Evolutionary conservation across 2,888 invertebrate genomes (phyloP), one percentile per base, ranked within the genome.

Genomic region (Caenorhabditis panamensis): DNA sequence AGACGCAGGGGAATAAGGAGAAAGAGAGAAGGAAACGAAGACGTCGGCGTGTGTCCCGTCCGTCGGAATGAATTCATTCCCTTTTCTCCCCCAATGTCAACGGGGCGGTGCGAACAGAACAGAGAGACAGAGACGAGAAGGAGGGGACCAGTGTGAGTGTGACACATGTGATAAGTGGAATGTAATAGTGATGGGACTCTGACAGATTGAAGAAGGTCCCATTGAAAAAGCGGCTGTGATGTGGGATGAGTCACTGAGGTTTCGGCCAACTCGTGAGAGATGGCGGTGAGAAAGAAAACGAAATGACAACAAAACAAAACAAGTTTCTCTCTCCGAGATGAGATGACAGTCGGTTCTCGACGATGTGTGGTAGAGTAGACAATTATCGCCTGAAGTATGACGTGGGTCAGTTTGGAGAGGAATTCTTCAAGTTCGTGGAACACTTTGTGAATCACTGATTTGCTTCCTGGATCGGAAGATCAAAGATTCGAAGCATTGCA

Each of bases 281-380:
- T 36, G 24, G 20, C 44, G 36, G 41, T 31, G 54, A 47, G 51
- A 63, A 47, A 67, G 51, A 66, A 58, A 56, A 13, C 41, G 58
- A 51, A 47, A 54, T 56, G 51, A 53, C 51, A 24, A 53, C 22
- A 37, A 24, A 36, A 64, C 31, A 49, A 68, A 68, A 68, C 68
- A 68, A 58, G 68, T 68, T 67, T 28, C 56, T 44, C 41, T 9
- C 16, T 16, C 13, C 31, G 31, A 31, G n/a, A n/a, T n/a, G n/a
- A n/a, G n/a, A n/a, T n/a, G 31, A 31, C 31, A 9, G 26, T 9
- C 18, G n/a, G 28, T 49, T 37, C 31, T 56, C 49, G 36, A 31
- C 18, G 18, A 28, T 16, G n/a, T n/a, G n/a, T n/a, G n/a, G n/a
- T n/a, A n/a, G n/a, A n/a, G n/a, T 41, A 16, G 26, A 63, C 36